phyloP scores from a whole-genome alignment of 2,888 invertebrate genomes.

The Erynnis tages region DNA sequence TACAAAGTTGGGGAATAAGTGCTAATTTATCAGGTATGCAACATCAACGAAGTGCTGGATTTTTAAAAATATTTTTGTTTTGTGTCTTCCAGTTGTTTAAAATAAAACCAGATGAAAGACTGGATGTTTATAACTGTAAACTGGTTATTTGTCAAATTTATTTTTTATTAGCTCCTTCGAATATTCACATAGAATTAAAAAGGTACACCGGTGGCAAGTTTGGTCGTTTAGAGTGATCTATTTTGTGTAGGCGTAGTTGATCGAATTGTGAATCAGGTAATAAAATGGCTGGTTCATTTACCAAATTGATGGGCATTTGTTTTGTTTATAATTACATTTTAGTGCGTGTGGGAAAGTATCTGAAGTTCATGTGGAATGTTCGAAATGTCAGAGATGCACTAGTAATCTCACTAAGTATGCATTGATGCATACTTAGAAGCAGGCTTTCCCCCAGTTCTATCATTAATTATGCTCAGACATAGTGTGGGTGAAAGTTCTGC shows the following conservation, averaged over 20 bases:
- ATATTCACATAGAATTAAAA: background rate
- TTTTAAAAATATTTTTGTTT: conserved; percentile 5
- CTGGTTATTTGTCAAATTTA: background rate
- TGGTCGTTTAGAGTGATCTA: background rate
- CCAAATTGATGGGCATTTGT: background rate
- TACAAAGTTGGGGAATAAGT: conserved; percentile 39
- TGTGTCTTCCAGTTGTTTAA: background rate
- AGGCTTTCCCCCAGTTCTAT: conserved; percentile 38
- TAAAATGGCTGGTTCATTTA: conserved; percentile 17
- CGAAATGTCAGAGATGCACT: conserved; percentile 56
- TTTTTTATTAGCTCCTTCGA: background rate
- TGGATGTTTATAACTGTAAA: conserved; percentile 35
- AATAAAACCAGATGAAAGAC: conserved; percentile 23
- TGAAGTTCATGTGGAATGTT: conserved; percentile 38
- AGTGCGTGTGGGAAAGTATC: background rate
- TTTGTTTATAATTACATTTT: background rate
- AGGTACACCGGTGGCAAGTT: background rate
- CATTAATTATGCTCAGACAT: conserved; percentile 37
- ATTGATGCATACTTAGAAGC: conserved; percentile 29
- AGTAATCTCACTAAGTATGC: conserved; percentile 51
- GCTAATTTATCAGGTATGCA: conserved; percentile 24
- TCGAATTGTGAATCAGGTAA: conserved; percentile 21
- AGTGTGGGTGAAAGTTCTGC: conserved; percentile 38
- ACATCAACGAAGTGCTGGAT: background rate
- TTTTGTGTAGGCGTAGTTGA: conserved; percentile 28